phyloP scores from a whole-genome alignment of 2,113 vertebrate genomes.

The Meriones unguiculatus region DNA sequence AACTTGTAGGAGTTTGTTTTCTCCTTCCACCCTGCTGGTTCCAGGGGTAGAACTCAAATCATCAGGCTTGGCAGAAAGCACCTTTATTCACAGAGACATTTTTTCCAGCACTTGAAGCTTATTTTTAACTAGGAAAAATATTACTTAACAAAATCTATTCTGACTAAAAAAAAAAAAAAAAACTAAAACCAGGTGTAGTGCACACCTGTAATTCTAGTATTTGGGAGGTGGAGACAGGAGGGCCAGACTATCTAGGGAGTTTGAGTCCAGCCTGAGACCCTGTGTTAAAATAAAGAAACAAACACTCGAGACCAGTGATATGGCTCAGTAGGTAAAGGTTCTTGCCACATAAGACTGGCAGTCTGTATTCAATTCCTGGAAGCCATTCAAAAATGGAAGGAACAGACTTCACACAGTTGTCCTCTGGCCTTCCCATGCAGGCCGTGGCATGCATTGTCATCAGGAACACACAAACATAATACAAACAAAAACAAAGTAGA shows the following conservation, averaged over 20 bases:
- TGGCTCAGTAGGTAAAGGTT: not conserved
- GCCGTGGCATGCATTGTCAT: not conserved
- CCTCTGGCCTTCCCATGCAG: not conserved
- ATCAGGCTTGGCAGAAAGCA: not conserved
- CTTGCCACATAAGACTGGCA: not conserved
- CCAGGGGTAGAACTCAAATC: not conserved
- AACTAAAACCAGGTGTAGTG: not conserved
- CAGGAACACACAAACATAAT: not conserved
- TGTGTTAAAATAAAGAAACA: not conserved
- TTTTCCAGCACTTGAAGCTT: not conserved
- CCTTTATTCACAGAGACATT: not conserved
- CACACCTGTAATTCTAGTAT: not conserved
- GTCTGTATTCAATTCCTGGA: not conserved
- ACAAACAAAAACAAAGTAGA: not conserved
- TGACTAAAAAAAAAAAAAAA: slow-evolving; percentile 23
- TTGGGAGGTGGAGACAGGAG: not conserved
- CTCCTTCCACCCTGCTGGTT: not conserved
- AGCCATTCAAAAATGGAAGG: not conserved
- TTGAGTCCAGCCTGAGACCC: not conserved
- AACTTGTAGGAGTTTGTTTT: not conserved
- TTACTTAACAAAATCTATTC: slow-evolving; percentile 6
- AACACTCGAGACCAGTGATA: not conserved
- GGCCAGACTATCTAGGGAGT: not conserved
- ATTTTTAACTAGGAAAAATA: slow-evolving; percentile 28
- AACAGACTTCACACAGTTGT: not conserved